These are phyloP conservation scores for Brachypterus glaber DNA, from an alignment of 2,888 invertebrate genomes.

Conservation along the genomic window DNA sequence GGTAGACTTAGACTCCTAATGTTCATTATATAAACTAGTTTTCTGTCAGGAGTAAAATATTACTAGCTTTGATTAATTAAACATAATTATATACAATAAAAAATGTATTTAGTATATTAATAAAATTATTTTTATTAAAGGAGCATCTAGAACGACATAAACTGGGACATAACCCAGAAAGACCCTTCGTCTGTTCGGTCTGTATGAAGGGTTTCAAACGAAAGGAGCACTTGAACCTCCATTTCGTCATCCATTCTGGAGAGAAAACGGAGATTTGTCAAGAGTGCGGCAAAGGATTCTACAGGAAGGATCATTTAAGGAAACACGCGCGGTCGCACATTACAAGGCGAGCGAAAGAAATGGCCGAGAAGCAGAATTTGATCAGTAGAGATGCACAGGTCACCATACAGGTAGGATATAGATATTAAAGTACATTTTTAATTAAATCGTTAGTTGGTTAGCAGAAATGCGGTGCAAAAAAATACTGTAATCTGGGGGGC, in stretches of 20 bases:
- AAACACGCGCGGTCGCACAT: slow-evolving; percentile 73
- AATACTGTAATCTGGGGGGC: no score
- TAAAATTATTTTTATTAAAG: no score
- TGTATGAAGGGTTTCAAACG: slow-evolving; percentile 72
- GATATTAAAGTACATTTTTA: no score
- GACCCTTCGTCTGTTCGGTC: slow-evolving; percentile 68
- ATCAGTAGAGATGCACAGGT: slow-evolving; percentile 30
- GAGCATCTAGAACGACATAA: slow-evolving; percentile 72
- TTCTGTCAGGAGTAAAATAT: no score
- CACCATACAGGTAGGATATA: slow-evolving; percentile 34
- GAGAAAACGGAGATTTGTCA: slow-evolving; percentile 72
- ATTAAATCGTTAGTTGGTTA: no score
- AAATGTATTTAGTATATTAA: no score
- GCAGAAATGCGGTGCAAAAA: no score
- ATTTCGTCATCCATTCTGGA: slow-evolving; percentile 76
- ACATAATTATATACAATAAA: no score
- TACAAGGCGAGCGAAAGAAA: slow-evolving; percentile 65
- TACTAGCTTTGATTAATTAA: no score
- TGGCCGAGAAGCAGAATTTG: slow-evolving; percentile 35
- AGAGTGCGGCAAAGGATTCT: slow-evolving; percentile 70
- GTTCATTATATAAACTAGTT: no score
- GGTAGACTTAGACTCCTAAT: no score
- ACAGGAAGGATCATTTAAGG: slow-evolving; percentile 69
- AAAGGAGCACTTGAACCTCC: slow-evolving; percentile 72
- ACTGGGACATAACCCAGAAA: slow-evolving; percentile 69